Evolutionary conservation across 2,797 vertebrate species (phyloP).

Genomic region (Mastacembelus armatus): DNA sequence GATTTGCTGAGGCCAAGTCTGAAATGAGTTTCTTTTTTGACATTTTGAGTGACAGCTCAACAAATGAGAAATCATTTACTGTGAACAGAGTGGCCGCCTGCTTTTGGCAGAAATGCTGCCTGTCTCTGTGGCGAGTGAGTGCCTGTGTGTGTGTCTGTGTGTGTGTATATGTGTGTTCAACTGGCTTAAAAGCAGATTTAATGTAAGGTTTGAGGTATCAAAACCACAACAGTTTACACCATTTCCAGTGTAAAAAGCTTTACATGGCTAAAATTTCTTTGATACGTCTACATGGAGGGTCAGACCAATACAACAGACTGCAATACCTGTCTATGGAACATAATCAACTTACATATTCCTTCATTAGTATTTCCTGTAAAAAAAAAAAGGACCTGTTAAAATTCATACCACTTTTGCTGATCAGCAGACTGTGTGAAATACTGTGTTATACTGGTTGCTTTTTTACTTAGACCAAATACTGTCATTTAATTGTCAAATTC

Average conservation of each 20-base stretch:
- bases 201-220: constrained; percentile 45
- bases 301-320: background rate
- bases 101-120: constrained; percentile 63
- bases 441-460: too few species aligned
- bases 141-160: too few species aligned
- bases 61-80: constrained; percentile 83
- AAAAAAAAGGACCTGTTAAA: too few species aligned
- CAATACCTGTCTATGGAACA: too few species aligned
- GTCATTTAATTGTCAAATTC: too few species aligned
- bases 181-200: constrained; percentile 33
- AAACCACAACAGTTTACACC: constrained; percentile 27
- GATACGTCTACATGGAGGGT: background rate
- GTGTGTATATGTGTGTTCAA: constrained; percentile 11
- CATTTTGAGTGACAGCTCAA: constrained; percentile 77
- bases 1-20: constrained; percentile 69
- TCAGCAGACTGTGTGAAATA: too few species aligned
- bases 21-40: constrained; percentile 73
- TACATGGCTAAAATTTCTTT: constrained; percentile 1
- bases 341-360: too few species aligned
- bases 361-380: too few species aligned
- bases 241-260: constrained; percentile 18
- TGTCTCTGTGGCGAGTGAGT: constrained; percentile 36
- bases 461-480: too few species aligned
- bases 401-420: too few species aligned
- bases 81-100: constrained; percentile 63